Base-by-base conservation (phyloP, 2,888 invertebrate species). In the Cephus pygmeus region DNA sequence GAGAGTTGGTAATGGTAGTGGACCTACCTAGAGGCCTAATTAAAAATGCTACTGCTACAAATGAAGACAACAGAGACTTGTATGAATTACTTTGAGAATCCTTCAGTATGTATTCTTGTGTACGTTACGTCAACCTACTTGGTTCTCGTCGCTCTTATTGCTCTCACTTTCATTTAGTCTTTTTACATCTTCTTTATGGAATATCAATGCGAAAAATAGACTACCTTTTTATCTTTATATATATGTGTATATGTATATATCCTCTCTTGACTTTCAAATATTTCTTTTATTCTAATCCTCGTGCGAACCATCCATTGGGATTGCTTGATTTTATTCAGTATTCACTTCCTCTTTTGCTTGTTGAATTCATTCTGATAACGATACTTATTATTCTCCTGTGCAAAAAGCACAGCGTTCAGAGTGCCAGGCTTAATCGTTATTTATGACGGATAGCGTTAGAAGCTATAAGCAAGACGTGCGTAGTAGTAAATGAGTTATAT, bases 41-140 rank as follows among this genome's bases (percentile, higher is more conserved):
- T 78, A 78, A 78, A 78, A 78, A 78, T 76, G 73, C 78, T 76
- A 75, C 30, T 73, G 75, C n/a, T 15, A 71, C 56, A 77, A 69
- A 36, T 75, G 33, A 75, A 77, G 75, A 77, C 69, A 77, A 77
- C 36, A 33, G 35, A 33, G 33, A 75, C 33, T 40, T 40, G 15
- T 40, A 78, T 69, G 76, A 78, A 78, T 78, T 56, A 34, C 36
- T 34, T 31, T 15, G 71, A 36, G 71, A 68, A 71, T 33, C 11
- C 69, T 73, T 34, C n/a, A 73, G n/a, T n/a, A 33, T 34, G 34
- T 34, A 35, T 23, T 15, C 15, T 33, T 35, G 35, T 34, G 73
- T 34, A 40, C 23, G n/a, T 34, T 12, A 34, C n/a, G 23, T 35
- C 71, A 31, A 12, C 71, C 71, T 15, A 31, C 71, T 31, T 33